A percentile compares a stretch with the other conserved stretches of the same genome.
phyloP scores from a whole-genome alignment of 2,797 vertebrate genomes.

The Liasis olivaceus region DNA sequence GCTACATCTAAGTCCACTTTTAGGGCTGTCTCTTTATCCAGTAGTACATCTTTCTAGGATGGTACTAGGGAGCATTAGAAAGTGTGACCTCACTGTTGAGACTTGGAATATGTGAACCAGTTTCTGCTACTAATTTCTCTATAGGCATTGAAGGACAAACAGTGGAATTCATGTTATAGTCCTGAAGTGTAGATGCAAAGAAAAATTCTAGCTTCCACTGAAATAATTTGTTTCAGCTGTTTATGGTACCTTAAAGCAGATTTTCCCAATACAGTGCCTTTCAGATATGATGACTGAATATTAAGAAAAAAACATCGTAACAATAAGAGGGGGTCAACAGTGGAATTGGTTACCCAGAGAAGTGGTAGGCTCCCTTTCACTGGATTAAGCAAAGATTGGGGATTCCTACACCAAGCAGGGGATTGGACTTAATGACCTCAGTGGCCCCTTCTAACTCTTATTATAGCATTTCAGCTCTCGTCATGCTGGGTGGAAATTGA shows the following conservation, averaged over 20 bases:
- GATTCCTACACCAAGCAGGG: background rate
- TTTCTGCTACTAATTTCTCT: background rate
- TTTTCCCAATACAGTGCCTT: background rate
- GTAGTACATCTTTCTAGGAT: background rate
- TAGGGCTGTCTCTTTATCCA: background rate
- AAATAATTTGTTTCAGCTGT: background rate
- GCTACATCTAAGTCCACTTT: background rate
- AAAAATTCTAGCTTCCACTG: background rate
- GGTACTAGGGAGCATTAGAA: background rate
- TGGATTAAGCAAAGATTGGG: background rate
- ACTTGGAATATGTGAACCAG: background rate
- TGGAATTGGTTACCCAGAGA: background rate
- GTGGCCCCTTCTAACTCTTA: background rate
- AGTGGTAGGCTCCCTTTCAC: background rate
- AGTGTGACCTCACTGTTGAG: background rate
- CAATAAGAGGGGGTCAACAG: background rate
- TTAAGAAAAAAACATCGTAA: background rate
- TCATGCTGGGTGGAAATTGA: background rate
- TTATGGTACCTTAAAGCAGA: background rate
- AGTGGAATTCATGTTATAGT: background rate
- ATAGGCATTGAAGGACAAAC: background rate
- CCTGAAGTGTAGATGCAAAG: background rate
- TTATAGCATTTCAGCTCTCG: background rate
- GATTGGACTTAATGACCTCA: background rate
- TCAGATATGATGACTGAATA: background rate